These are phyloP conservation scores for Syndactyla subalaris DNA, from an alignment of 2,797 vertebrate species.

Conservation along the genomic window DNA sequence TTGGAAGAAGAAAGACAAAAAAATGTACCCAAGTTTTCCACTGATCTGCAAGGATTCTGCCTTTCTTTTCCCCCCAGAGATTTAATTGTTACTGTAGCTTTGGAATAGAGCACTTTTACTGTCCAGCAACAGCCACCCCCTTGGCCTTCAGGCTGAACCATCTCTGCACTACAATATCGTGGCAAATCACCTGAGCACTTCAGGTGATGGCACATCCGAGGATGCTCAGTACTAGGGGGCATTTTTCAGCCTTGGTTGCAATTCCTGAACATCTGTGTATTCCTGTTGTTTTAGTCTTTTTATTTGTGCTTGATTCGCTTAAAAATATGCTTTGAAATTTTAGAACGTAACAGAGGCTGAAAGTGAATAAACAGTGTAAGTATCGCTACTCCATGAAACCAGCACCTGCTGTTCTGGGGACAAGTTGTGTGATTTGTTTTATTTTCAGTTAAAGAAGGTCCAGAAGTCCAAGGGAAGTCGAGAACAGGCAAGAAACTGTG, in stretches of 20 bases:
- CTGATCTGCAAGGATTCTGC: not conserved
- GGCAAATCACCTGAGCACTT: conserved; percentile 4
- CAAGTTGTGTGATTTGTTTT: not conserved
- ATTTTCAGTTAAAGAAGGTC: not conserved
- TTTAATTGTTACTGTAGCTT: conserved; percentile 36
- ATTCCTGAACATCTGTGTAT: conserved; percentile 13
- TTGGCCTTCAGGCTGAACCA: conserved; percentile 19
- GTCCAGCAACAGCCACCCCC: not conserved
- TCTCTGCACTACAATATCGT: not conserved
- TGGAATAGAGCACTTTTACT: conserved; percentile 10
- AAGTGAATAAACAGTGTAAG: not conserved
- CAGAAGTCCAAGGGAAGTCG: not conserved
- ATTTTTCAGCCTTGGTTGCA: conserved; percentile 45
- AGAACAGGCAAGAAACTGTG: not conserved
- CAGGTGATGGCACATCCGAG: conserved; percentile 48
- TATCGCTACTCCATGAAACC: not conserved
- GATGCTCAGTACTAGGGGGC: not conserved
- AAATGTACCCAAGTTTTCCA: not conserved
- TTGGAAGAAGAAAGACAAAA: not conserved
- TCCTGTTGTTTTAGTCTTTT: not conserved
- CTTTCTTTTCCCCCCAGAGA: not conserved
- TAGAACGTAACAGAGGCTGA: not conserved
- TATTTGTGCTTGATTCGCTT: not conserved
- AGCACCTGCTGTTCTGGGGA: not conserved
- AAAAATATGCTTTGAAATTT: conserved; percentile 20